phyloP scores from a whole-genome alignment of 2,888 invertebrate species.

The Globia sparganii region DNA sequence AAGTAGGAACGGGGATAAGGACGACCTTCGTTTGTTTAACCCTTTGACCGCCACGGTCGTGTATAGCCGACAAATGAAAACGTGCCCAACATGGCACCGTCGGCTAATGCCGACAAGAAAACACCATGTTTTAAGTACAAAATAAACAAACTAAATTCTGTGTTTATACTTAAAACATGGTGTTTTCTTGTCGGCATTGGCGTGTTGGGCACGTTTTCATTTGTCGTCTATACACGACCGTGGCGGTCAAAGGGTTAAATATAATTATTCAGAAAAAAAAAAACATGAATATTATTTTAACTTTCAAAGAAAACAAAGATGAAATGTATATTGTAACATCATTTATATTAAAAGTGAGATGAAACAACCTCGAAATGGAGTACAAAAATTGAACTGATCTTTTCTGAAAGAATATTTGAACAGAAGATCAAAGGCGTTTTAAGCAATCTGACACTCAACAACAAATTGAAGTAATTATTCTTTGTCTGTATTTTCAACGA shows the following conservation, averaged over 20 bases:
- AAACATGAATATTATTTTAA: not conserved
- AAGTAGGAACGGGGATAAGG: slow-evolving; percentile 7
- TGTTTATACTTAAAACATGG: too few species aligned
- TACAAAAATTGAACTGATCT: slow-evolving; percentile 5
- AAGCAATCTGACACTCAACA: slow-evolving; percentile 41
- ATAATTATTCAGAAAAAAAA: not conserved
- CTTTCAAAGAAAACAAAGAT: slow-evolving; percentile 7
- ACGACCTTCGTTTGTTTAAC: not conserved
- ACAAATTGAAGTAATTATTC: slow-evolving; percentile 47
- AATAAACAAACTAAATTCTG: too few species aligned
- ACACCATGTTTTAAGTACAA: too few species aligned
- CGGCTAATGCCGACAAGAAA: too few species aligned
- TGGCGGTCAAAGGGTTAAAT: too few species aligned
- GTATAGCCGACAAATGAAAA: too few species aligned
- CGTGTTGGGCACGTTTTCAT: too few species aligned
- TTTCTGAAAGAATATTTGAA: slow-evolving; percentile 32
- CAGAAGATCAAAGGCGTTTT: slow-evolving; percentile 39
- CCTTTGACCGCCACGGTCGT: too few species aligned
- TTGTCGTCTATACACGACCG: too few species aligned
- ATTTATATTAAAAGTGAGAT: not conserved
- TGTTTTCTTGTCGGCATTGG: too few species aligned
- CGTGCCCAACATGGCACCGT: too few species aligned
- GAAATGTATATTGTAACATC: not conserved
- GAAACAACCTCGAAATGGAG: slow-evolving; percentile 1
- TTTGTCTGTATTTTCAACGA: slow-evolving; percentile 22